Conservation (phyloP, 2,888 invertebrate species). For the Nomada hirtipes region DNA sequence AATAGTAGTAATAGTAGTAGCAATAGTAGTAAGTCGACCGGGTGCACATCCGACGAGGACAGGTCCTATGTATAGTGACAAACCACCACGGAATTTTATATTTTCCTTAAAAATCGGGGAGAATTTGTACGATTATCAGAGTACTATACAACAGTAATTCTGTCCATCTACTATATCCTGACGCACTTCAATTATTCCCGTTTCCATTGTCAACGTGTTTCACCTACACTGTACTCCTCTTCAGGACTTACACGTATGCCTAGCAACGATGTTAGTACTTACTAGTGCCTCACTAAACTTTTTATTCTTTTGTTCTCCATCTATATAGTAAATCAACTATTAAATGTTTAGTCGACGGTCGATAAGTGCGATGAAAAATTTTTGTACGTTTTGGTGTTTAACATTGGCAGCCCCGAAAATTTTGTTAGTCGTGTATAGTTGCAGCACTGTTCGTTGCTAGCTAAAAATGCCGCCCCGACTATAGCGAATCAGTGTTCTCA, state of each 20-base stretch:
- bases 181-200: not conserved
- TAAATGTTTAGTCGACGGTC: conserved; percentile 5
- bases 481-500: not conserved
- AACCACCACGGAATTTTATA: conserved; percentile 10
- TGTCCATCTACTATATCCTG: not conserved
- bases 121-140: conserved; percentile 40
- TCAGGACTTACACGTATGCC: conserved; percentile 11
- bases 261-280: conserved; percentile 26
- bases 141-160: conserved; percentile 14
- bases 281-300: not conserved
- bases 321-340: conserved; percentile 12
- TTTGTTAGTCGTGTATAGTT: conserved; percentile 29
- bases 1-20: conserved; percentile 51
- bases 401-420: conserved; percentile 56
- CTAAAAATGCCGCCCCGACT: not conserved
- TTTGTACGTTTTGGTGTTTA: conserved; percentile 51
- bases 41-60: conserved; percentile 68
- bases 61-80: conserved; percentile 55
- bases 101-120: not conserved
- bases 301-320: not conserved
- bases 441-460: not conserved
- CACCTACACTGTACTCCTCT: not conserved
- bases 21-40: conserved; percentile 64
- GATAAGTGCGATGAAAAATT: conserved; percentile 22
- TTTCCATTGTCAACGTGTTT: not conserved